These are phyloP conservation scores for Podarcis muralis DNA, from an alignment of 2,113 vertebrate species.

Conservation along the genomic window DNA sequence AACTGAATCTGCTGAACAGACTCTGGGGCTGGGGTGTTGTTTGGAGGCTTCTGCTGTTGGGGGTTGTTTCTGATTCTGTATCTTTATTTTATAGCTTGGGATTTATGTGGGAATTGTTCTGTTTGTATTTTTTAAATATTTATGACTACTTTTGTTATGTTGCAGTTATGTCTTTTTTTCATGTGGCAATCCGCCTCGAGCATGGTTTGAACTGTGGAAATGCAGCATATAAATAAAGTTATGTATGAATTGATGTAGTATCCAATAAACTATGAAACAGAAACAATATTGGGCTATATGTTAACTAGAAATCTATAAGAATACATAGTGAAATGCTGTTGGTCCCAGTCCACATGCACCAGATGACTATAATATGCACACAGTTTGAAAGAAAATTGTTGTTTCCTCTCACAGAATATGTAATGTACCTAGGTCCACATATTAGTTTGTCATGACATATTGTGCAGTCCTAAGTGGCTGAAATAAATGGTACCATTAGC, in stretches of 20 bases:
- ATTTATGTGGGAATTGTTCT: too few species aligned
- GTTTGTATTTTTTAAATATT: too few species aligned
- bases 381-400: background rate
- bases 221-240: too few species aligned
- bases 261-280: background rate
- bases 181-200: too few species aligned
- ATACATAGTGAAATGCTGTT: background rate
- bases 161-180: too few species aligned
- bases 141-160: too few species aligned
- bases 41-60: too few species aligned
- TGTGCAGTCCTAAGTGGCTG: background rate
- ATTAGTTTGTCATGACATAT: background rate
- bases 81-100: too few species aligned
- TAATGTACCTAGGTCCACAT: background rate
- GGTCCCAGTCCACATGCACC: background rate
- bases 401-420: background rate
- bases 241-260: background rate
- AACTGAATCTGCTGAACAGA: too few species aligned
- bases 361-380: background rate
- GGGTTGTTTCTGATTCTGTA: too few species aligned
- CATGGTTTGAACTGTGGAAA: too few species aligned
- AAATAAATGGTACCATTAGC: background rate
- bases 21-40: too few species aligned
- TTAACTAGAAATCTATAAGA: background rate
- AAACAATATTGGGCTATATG: background rate